Base-by-base conservation (phyloP, 2,888 invertebrate genomes). In the Volucella zonaria region DNA sequence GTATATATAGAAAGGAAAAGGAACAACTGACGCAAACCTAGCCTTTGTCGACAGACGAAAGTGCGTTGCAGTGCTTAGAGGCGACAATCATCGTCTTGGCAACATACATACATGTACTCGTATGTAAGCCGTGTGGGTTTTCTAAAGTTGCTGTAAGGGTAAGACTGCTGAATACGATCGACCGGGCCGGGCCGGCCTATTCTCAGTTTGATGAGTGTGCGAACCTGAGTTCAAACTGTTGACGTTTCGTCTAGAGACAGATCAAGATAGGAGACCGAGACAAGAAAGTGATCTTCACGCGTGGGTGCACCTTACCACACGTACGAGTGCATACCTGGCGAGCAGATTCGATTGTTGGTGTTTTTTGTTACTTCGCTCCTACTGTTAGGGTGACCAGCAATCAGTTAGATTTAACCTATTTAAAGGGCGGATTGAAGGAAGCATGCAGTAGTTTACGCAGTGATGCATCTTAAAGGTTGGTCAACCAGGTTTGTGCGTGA, bases 391-490 rank as follows among this genome's bases (percentile, higher is more conserved):
- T 67, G 52, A 80, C 73, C 70, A 71, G 64, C 66, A 73, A 85
- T 79, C 61, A 67, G 79, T 75, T 79, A 74, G 75, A 75, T 83
- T 75, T 75, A 83, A 79, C 66, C 59, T 68, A 83, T 71, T 67
- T 70, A 43, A 71, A 18, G 61, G 54, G 67, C 58, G 43, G 58
- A 15, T 38, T 45, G 66, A 56, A 52, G 38, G 73, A 47, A 64
- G 47, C 56, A 64, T 40, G 23, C 42, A 74, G 73, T 52, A 56
- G 31, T 71, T 52, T 61, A 77, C 76, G 85, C 85, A 81, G 76
- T 77, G 80, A 85, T 76, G 85, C 81, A 81, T 85, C 80, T 62
- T 77, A 85, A 81, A 85, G 81, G 80, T 85, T 85, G 85, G 85
- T 81, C 81, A 81, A 85, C 81, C 81, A 77, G 59, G 81, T 77